Evolutionary conservation across 2,888 invertebrate genomes (phyloP), one percentile per base, ranked within the genome.

Genomic region (Invenusta paracnida): DNA sequence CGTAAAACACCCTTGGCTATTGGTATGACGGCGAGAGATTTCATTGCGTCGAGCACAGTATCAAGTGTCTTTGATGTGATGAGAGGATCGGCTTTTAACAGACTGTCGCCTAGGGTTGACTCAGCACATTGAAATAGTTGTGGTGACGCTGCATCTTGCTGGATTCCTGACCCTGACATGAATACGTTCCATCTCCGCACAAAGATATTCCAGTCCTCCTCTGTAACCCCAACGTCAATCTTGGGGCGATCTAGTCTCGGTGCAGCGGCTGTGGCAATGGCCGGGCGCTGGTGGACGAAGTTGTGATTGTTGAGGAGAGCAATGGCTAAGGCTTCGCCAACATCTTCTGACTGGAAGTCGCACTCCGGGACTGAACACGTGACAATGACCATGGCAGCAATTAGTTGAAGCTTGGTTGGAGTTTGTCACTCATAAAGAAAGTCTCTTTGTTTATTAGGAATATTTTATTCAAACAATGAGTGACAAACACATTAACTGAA

Each of bases 111-210:
- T 29, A 84, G 84, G 23, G 27, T 31, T 67, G 29, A 29, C 66
- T 30, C 81, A 28, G 84, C 66, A 30, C 25, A 84, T 27, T 84
- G 84, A 84, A 84, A 84, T 27, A 84, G 67, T 30, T 84, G 84
- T 30, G 84, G 73, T 66, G 48, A 27, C 29, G 30, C 48, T 66
- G 66, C 66, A 84, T 66, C 66, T 29, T 66, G 66, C 30, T 84
- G 30, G 66, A 84, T 84, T 27, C 84, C 84, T n/a, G 84, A 30
- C 28, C 67, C 30, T 13, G 28, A 30, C 66, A 27, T 29, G 66
- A 84, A 84, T 17, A 84, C 48, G 84, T 30, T 67, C 84, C 84
- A 84, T 31, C 84, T 29, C 11, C 84, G 30, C 28, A 66, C 84
- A 25, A 84, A 84, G 48, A 30, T 27, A 66, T 84, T 84, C 81